A percentile compares a stretch with the other conserved stretches of the same genome.
These are phyloP conservation scores for Rhopalosiphum padi DNA, from an alignment of 1,140 invertebrate genomes.

Conservation along the genomic window DNA sequence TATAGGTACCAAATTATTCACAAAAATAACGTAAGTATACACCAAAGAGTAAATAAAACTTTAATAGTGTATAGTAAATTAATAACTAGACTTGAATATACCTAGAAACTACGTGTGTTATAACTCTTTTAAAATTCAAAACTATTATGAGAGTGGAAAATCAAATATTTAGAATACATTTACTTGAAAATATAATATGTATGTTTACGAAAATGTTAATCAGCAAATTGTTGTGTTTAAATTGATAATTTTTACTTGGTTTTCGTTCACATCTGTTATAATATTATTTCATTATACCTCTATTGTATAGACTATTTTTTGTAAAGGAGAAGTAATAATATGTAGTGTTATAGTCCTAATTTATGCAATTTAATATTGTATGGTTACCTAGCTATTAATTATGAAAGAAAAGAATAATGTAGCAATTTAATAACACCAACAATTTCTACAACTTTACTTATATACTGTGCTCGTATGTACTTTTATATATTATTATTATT, in stretches of 20 bases:
- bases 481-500: background rate
- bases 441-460: constrained; percentile 23
- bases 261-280: too few relatives aligned
- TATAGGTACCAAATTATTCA: background rate
- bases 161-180: background rate
- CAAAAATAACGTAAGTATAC: background rate
- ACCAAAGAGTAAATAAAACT: background rate
- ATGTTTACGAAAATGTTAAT: too few relatives aligned
- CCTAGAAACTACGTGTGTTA: background rate
- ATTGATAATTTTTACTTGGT: background rate
- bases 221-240: background rate
- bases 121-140: background rate
- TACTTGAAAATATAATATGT: too few relatives aligned
- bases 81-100: background rate
- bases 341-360: background rate
- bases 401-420: background rate
- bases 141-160: background rate
- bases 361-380: background rate
- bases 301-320: background rate
- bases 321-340: background rate
- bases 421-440: background rate
- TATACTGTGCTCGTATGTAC: background rate
- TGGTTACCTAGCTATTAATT: background rate
- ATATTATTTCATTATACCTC: too few relatives aligned
- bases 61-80: background rate